Base-by-base conservation (phyloP, 2,113 vertebrate species). In the Eleginops maclovinus region DNA sequence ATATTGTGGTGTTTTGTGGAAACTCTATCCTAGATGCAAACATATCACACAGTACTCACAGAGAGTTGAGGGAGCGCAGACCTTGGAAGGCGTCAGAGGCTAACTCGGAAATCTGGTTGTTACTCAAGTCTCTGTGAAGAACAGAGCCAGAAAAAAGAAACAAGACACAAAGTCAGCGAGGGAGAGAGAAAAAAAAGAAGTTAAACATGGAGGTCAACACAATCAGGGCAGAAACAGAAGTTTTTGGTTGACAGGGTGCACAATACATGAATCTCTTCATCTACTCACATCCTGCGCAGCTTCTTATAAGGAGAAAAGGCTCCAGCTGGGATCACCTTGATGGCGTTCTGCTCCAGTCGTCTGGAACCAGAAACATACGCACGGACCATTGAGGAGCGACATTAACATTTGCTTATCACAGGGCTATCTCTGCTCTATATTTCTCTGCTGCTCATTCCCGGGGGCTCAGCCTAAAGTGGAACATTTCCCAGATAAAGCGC, bases 231-330 rank as follows among this genome's bases (percentile, higher is more conserved):
- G 67, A 24, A 67, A 28, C 58, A 67, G 8, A 66, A 6, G 71
- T 68, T 72, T 66, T 60, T 50, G 12, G 66, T n/a, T 76, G 72
- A 73, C 53, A 67, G 68, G 69, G 11, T 74, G 77, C 63, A 87
- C 61, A 74, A 65, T 77, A 58, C 43, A 40, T 12, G 47, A 54
- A 73, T 87, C 60, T 79, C 73, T 41, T 78, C 41, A 71, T 72
- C 89, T 92, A 97, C 98, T 81, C 92, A 99, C 98, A 99, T 99
- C 95, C 98, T 96, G 91, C 97, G 94, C 84, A 99, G 96, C 54
- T 98, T 98, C 95, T 99, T 99, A 87, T 99, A 99, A 0, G 98
- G 96, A 56, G 98, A 96, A 93, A 99, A 99, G 82, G 97, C 97
- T 90, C 96, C 98, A 77, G 97, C 95, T 85, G 98, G 97, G 85